These are phyloP conservation scores for Drosophila elegans DNA, from an alignment of 1,140 invertebrate species.

Conservation along the genomic window DNA sequence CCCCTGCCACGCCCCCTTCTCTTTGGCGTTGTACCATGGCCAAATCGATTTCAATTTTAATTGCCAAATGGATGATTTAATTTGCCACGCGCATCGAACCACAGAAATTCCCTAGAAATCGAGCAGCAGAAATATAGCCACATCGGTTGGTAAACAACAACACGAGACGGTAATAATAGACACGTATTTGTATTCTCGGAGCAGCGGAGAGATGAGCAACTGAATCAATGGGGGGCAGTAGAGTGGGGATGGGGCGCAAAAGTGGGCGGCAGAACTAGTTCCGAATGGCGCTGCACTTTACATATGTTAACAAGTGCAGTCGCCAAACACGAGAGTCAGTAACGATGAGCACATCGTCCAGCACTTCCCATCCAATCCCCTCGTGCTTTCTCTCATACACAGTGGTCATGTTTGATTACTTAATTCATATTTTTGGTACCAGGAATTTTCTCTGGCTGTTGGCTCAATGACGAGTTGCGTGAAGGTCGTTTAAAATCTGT, in stretches of 20 bases:
- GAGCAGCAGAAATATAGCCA: slow-evolving; percentile 7
- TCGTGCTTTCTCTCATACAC: background rate
- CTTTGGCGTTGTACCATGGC: background rate
- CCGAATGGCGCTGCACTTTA: slow-evolving; percentile 24
- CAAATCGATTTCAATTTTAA: slow-evolving; percentile 51
- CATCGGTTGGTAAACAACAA: slow-evolving; percentile 26
- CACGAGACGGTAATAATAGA: slow-evolving; percentile 27
- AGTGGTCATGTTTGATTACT: background rate
- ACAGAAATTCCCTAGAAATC: slow-evolving; percentile 21
- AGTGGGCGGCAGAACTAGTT: slow-evolving; percentile 32
- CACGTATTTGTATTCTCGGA: slow-evolving; percentile 16
- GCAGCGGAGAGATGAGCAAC: background rate
- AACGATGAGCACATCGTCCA: slow-evolving; percentile 11
- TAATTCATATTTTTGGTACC: background rate
- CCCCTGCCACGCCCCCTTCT: background rate
- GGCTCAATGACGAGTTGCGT: slow-evolving; percentile 2
- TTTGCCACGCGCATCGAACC: slow-evolving; percentile 29
- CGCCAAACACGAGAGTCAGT: slow-evolving; percentile 10
- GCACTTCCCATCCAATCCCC: background rate
- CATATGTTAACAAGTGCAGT: slow-evolving; percentile 23
- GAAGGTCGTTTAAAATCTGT: slow-evolving; percentile 3
- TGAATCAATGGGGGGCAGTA: background rate
- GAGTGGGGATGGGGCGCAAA: background rate
- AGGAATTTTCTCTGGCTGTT: background rate
- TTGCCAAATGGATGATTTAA: slow-evolving; percentile 42